Base-by-base conservation (phyloP, 2,797 vertebrate genomes). In the Neosilurus hyrtlii region DNA sequence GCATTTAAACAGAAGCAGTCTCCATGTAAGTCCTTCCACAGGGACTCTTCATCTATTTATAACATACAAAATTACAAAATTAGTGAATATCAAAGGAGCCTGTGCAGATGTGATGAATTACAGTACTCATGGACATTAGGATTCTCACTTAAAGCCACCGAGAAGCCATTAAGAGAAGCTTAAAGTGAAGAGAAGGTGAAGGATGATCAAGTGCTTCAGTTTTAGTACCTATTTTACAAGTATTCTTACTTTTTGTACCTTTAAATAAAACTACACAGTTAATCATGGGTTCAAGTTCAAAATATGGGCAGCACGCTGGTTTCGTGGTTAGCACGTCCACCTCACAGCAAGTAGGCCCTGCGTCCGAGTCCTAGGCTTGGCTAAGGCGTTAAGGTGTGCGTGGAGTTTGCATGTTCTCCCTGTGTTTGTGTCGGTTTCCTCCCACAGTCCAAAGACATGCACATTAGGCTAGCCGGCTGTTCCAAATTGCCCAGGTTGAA, bases 61-160 rank as follows among this genome's bases (percentile, higher is more conserved):
- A 73, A 61, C 73, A 61, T 15, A 74, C 9, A 37, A n/a, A 54
- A 73, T 73, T 14, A 43, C 56, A 75, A 75, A 76, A 43, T 43
- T n/a, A 61, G 56, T 14, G 74, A 61, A 61, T 61, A 43, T 76
- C 74, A 43, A 24, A 76, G 57, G 54, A 75, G 12, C 61, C 43
- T 15, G 56, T 14, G 10, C 56, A 16, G 56, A 76, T 61, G 20
- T 43, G 74, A 76, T 61, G 35, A 43, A 61, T 61, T 15, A n/a
- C 4, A 61, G 56, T 15, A 22, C 35, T 3, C 6, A 8, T 14
- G 30, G 56, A 75, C 22, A 37, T 12, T 52, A 56, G 26, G 18
- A 56, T 73, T 57, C 30, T 35, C 30, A 24, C 74, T 61, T 16
- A 4, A 76, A 76, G 11, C 18, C 30, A 26, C 9, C 14, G 22